These are phyloP conservation scores for Aspidiotus rigidus DNA, from an alignment of 2,888 invertebrate species.

Conservation along the genomic window DNA sequence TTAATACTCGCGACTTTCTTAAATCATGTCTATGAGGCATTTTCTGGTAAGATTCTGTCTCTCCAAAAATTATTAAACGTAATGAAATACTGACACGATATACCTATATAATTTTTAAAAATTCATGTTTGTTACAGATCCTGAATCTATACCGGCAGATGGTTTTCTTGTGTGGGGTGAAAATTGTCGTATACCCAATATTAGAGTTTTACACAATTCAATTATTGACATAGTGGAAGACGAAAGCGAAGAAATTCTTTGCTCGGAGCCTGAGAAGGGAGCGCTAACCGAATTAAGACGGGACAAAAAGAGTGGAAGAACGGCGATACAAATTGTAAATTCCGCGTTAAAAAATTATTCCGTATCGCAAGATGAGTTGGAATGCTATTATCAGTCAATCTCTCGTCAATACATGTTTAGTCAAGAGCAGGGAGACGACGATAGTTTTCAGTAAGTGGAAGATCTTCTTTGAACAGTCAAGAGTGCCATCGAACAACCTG, in stretches of 20 bases:
- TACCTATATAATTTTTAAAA: too few species aligned
- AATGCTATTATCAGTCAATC: neutral
- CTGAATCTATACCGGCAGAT: conserved; percentile 34
- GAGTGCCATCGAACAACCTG: neutral
- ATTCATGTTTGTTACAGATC: too few species aligned
- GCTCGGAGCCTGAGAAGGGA: neutral
- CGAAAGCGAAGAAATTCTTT: neutral
- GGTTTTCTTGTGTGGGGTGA: conserved; percentile 51
- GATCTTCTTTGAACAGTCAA: neutral
- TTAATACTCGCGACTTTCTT: too few species aligned
- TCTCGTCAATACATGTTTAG: neutral
- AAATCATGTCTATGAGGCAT: too few species aligned
- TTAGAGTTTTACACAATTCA: conserved; percentile 45
- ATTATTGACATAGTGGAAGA: neutral
- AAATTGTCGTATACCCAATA: conserved; percentile 54
- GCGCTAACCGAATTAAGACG: neutral
- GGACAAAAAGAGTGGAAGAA: neutral
- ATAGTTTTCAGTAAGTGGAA: neutral
- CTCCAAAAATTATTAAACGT: too few species aligned
- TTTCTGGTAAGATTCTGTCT: too few species aligned
- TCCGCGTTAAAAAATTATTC: neutral
- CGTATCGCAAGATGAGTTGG: neutral
- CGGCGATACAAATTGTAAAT: neutral
- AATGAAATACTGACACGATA: too few species aligned
- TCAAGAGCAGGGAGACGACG: neutral